phyloP scores from a whole-genome alignment of 2,888 invertebrate species.

The Lithophane leautieri region DNA sequence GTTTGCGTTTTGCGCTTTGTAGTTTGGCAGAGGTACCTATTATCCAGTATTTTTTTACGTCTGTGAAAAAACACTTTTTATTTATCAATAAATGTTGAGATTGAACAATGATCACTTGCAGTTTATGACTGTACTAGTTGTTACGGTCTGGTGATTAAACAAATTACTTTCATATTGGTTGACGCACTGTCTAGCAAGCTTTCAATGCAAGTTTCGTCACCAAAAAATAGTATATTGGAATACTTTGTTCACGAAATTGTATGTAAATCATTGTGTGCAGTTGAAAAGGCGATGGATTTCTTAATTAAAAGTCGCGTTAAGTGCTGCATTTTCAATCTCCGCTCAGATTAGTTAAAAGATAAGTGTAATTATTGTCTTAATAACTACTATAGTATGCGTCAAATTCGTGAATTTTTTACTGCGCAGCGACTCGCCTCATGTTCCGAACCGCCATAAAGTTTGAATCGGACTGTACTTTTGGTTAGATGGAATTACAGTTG shows the following conservation, averaged over 20 bases:
- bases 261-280: conserved; percentile 8
- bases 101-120: conserved; percentile 9
- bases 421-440: no score
- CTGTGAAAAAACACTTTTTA: no score
- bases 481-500: neutral
- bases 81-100: neutral
- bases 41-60: neutral
- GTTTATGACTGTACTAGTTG: conserved; percentile 31
- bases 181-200: conserved; percentile 48
- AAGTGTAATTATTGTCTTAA: neutral
- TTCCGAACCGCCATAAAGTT: no score
- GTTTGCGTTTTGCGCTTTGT: neutral
- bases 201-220: conserved; percentile 52
- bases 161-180: conserved; percentile 72
- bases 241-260: conserved; percentile 39
- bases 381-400: neutral
- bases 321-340: conserved; percentile 3
- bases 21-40: neutral
- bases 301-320: conserved; percentile 22
- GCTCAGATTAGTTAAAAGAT: conserved; percentile 8
- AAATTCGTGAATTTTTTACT: no score
- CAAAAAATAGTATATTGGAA: conserved; percentile 24
- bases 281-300: neutral
- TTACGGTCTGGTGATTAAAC: conserved; percentile 67
- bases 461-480: no score